A percentile compares a stretch with the other conserved stretches of the same genome.
Evolutionary conservation across 2,888 invertebrate species (phyloP).

Genomic region (Oscheius sp.): DNA sequence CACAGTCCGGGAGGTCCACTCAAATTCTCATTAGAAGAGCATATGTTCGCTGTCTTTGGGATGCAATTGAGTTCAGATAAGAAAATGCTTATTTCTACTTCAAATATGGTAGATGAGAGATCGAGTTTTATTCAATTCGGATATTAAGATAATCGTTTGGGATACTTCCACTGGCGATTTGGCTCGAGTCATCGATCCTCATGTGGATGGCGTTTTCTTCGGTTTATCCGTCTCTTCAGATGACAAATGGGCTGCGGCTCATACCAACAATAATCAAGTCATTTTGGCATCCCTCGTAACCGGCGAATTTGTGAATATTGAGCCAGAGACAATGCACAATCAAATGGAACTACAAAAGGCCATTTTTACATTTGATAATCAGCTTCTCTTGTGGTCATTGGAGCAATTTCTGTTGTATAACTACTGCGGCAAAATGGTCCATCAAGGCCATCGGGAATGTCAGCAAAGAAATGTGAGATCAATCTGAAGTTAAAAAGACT

Average conservation of each 20-base stretch:
- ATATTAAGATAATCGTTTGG: conserved; percentile 86
- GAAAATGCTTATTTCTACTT: conserved; percentile 92
- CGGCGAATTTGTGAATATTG: conserved; percentile 87
- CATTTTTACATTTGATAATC: conserved; percentile 34
- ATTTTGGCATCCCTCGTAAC: conserved; percentile 86
- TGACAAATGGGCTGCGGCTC: conserved; percentile 93
- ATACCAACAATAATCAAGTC: conserved; percentile 89
- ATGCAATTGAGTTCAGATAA: conserved; percentile 88
- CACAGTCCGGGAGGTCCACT: conserved; percentile 96
- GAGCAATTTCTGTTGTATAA: conserved; percentile 56
- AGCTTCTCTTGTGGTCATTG: conserved; percentile 57
- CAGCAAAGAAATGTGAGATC: conserved; percentile 20
- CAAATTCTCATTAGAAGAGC: conserved; percentile 96
- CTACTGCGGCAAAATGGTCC: conserved; percentile 47
- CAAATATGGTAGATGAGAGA: conserved; percentile 76
- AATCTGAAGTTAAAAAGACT: no score
- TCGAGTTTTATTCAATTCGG: not conserved
- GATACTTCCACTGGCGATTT: conserved; percentile 94
- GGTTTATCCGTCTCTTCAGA: conserved; percentile 86
- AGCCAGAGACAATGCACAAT: conserved; percentile 81
- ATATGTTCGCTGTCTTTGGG: conserved; percentile 95
- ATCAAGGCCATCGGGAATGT: conserved; percentile 34
- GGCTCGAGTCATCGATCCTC: conserved; percentile 86
- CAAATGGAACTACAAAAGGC: conserved; percentile 76
- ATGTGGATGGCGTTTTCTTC: conserved; percentile 84